A percentile compares a stretch with the other conserved stretches of the same genome.
Conservation (phyloP, 2,888 invertebrate genomes). For the Synergus itoensis region DNA sequence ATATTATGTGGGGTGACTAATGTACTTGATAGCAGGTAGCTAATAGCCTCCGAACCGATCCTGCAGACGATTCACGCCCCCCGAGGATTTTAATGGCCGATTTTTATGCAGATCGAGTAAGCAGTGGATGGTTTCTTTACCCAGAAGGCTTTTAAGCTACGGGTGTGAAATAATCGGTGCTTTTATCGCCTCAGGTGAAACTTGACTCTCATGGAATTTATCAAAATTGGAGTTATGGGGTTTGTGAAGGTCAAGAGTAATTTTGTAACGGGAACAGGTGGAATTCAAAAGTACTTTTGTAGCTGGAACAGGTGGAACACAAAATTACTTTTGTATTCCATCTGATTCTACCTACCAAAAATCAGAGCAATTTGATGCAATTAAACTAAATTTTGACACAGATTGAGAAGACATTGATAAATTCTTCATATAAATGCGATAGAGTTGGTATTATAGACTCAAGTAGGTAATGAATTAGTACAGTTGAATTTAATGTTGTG, state of each 20-base stretch:
- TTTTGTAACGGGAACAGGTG: not conserved
- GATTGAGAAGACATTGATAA: not conserved
- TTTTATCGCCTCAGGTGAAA: not conserved
- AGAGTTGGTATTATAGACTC: not conserved
- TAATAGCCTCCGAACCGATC: conserved; percentile 66
- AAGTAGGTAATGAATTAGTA: conserved; percentile 30
- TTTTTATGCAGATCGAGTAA: conserved; percentile 64
- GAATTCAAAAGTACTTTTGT: not conserved
- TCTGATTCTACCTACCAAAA: too few relatives aligned
- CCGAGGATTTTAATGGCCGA: conserved; percentile 59
- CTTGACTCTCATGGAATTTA: not conserved
- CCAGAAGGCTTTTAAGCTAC: not conserved
- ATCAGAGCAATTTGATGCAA: not conserved
- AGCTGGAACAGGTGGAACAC: not conserved
- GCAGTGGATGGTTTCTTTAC: conserved; percentile 6
- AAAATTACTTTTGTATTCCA: too few relatives aligned
- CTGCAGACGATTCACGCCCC: conserved; percentile 74
- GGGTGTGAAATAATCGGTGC: not conserved
- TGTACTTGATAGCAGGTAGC: conserved; percentile 55
- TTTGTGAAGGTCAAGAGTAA: too few relatives aligned
- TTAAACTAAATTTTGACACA: not conserved
- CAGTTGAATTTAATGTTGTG: conserved; percentile 4
- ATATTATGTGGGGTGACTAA: conserved; percentile 59
- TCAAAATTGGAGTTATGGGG: too few relatives aligned
- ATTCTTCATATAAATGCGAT: not conserved